Evolutionary conservation across 2,888 invertebrate genomes (phyloP).

Genomic region (Phengaris arion): DNA sequence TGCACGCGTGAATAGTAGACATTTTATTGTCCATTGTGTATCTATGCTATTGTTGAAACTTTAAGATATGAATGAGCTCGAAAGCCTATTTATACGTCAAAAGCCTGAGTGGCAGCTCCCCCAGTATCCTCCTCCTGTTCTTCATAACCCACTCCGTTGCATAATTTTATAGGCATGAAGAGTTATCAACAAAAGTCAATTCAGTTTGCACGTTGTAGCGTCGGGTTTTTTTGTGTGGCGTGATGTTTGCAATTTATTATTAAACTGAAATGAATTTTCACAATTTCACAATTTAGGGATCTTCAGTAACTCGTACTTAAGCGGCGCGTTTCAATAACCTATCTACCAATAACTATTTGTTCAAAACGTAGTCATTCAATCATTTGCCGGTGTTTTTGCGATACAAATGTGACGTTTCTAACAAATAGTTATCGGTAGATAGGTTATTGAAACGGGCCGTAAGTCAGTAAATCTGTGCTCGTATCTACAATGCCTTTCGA

Average conservation of each 20-base stretch:
- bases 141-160: background rate
- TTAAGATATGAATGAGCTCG: background rate
- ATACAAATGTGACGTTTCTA: no score
- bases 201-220: background rate
- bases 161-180: background rate
- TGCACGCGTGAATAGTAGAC: background rate
- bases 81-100: conserved; percentile 5
- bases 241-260: background rate
- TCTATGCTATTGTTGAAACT: background rate
- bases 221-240: background rate
- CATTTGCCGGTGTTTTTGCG: no score
- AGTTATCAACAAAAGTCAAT: background rate
- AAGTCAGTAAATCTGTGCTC: no score
- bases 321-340: no score
- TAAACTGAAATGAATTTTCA: background rate
- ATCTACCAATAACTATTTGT: no score
- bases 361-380: no score
- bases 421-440: no score
- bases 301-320: no score
- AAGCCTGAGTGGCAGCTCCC: background rate
- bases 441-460: no score
- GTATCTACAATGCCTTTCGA: no score
- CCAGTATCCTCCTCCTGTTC: background rate
- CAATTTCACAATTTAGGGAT: no score
- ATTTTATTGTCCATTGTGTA: background rate